Base-by-base conservation (phyloP, 2,888 invertebrate genomes). In the Drosophila anomalipes region DNA sequence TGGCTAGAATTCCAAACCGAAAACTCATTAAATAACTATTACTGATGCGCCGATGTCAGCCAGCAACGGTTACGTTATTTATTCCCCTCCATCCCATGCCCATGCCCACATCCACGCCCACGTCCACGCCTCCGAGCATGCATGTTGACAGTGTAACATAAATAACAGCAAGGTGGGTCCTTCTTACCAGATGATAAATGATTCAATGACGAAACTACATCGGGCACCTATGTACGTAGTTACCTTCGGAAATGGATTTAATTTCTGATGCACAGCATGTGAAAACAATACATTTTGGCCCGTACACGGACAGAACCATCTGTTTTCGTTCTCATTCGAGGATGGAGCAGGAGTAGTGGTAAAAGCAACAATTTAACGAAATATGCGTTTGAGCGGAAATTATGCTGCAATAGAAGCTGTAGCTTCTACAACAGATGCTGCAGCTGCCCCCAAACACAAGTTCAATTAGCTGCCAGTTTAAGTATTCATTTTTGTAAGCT, bases 1-100 rank as follows among this genome's bases (percentile, higher is more conserved):
- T 74, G 66, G 79, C 79, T 44, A 63, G 59, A 47, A 73, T 79
- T 73, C 69, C 75, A 57, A 53, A 76, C 77, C 78, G 71, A 83
- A 83, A 86, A 79, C 82, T 83, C 88, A 89, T 90, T 88, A 90
- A 87, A 86, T 83, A 89, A 86, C 86, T 86, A 86, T 86, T 90
- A 86, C 79, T 83, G 77, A 79, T 68, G 70, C 79, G 66, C 30
- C 78, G 53, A 77, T 85, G 88, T 85, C 77, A 75, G 72, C 59
- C 47, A 63, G 70, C 70, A 71, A 82, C 74, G 83, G 65, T 74
- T 73, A 82, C 84, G 72, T 76, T 86, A 79, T 90, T 79, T 83
- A 88, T 88, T 77, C 41, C 22, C 44, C 3, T 79, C 41, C 56
- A 47, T 7, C n/a, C 53, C n/a, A 32, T 26, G n/a, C 12, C 35